A percentile compares a stretch with the other conserved stretches of the same genome.
Conservation (phyloP, 37 sponge, comb jelly and placozoan genomes). For the Ianthella basta region DNA sequence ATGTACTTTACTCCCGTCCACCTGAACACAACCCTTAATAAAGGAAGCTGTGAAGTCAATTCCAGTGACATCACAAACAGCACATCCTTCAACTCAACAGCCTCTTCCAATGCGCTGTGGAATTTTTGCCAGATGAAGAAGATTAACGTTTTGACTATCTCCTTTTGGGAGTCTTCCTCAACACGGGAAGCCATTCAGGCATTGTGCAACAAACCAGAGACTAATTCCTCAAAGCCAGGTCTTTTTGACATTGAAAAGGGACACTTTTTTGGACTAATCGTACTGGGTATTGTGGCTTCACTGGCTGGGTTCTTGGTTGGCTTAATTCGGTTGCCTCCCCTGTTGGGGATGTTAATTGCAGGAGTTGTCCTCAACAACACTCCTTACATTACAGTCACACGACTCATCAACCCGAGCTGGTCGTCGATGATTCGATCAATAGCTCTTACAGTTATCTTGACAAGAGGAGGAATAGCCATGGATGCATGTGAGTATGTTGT, state of each 20-base stretch:
- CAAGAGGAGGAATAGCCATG: conserved; percentile 84
- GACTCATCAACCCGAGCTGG: conserved; percentile 60
- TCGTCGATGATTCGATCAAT: conserved; percentile 73
- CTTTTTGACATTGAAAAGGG: conserved; percentile 53
- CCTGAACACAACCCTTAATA: neutral
- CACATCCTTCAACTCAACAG: neutral
- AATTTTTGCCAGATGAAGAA: too few relatives aligned
- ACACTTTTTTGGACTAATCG: conserved; percentile 68
- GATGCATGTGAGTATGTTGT: conserved; percentile 47
- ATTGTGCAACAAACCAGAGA: neutral
- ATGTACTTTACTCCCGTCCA: neutral
- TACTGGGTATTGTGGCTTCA: conserved; percentile 59
- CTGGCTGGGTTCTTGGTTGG: conserved; percentile 67
- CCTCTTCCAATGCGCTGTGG: neutral
- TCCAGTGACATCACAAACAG: neutral
- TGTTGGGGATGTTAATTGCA: conserved; percentile 91
- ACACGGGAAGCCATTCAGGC: neutral
- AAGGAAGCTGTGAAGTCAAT: neutral
- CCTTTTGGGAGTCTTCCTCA: too few relatives aligned
- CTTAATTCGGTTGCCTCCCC: conserved; percentile 72
- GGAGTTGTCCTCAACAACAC: conserved; percentile 84
- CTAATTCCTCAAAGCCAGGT: neutral
- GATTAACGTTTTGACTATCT: neutral
- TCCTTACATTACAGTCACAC: conserved; percentile 53
- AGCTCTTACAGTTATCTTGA: conserved; percentile 84